Conservation (phyloP, 2,797 vertebrate species). For the Notolabrus celidotus region DNA sequence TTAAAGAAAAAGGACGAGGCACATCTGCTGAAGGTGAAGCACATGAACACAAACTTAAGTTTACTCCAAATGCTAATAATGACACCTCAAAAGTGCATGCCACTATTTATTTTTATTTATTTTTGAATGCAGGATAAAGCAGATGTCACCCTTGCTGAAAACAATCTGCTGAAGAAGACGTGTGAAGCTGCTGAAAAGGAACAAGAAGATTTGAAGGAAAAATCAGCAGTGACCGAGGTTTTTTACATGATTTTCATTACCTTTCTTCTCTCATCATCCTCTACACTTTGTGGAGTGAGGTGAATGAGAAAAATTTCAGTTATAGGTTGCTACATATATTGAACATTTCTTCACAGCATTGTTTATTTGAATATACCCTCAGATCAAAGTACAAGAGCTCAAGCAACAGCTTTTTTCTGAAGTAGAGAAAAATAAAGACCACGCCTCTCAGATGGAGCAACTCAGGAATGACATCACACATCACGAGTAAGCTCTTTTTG, state of each 20-base stretch:
- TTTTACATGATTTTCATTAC: slow-evolving; percentile 23
- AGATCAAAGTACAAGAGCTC: slow-evolving; percentile 85
- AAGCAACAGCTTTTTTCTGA: slow-evolving; percentile 81
- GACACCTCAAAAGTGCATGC: neutral
- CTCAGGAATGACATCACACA: slow-evolving; percentile 72
- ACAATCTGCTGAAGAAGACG: slow-evolving; percentile 75
- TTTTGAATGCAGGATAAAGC: slow-evolving; percentile 75
- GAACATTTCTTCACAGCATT: neutral
- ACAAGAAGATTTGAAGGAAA: slow-evolving; percentile 75
- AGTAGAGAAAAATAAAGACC: slow-evolving; percentile 83
- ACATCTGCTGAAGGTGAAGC: slow-evolving; percentile 72
- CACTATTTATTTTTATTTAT: neutral
- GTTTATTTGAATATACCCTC: slow-evolving; percentile 5
- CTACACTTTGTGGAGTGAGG: neutral
- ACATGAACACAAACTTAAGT: neutral
- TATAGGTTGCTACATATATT: slow-evolving; percentile 2
- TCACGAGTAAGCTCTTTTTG: slow-evolving; percentile 70
- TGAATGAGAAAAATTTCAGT: neutral
- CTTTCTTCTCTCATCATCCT: neutral
- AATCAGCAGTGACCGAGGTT: slow-evolving; percentile 81
- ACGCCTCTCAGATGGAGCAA: slow-evolving; percentile 75
- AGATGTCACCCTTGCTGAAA: slow-evolving; percentile 76
- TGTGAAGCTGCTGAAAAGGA: slow-evolving; percentile 80
- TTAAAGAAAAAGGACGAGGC: slow-evolving; percentile 72
- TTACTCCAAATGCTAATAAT: neutral